phyloP scores from a whole-genome alignment of 2,797 vertebrate genomes.

The Myripristis jacobus region DNA sequence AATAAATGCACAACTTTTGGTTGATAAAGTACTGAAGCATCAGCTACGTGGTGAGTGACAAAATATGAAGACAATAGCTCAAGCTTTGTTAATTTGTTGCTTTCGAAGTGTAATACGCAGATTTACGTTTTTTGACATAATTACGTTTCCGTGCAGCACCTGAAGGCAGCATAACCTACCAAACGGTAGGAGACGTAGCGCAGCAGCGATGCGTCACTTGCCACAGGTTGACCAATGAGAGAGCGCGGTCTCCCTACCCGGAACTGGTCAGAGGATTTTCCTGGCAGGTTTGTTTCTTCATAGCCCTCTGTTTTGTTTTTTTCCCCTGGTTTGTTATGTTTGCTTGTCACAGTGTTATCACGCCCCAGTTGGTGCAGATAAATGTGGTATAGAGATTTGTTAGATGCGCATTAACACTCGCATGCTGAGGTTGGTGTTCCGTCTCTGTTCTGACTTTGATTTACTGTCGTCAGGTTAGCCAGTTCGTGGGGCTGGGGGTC shows the following conservation, averaged over 20 bases:
- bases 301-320: slow-evolving; percentile 25
- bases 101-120: too few relatives aligned
- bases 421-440: slow-evolving; percentile 27
- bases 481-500: neutral
- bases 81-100: neutral
- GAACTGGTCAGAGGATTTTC: slow-evolving; percentile 65
- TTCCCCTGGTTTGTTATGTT: neutral
- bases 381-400: neutral
- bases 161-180: slow-evolving; percentile 31
- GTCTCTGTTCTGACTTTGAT: slow-evolving; percentile 7
- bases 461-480: slow-evolving; percentile 36
- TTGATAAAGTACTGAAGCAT: too few relatives aligned
- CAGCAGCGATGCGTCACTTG: slow-evolving; percentile 40
- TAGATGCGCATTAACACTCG: slow-evolving; percentile 11
- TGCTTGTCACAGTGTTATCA: neutral
- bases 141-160: neutral
- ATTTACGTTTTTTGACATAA: too few relatives aligned
- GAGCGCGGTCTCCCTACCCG: slow-evolving; percentile 56
- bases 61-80: too few relatives aligned
- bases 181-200: slow-evolving; percentile 32
- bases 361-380: neutral
- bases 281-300: slow-evolving; percentile 59
- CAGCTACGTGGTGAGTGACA: too few relatives aligned
- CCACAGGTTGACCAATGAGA: slow-evolving; percentile 65
- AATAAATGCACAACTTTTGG: too few relatives aligned